Conservation (phyloP, 2,888 invertebrate genomes). For the Eupeodes latifasciatus region DNA sequence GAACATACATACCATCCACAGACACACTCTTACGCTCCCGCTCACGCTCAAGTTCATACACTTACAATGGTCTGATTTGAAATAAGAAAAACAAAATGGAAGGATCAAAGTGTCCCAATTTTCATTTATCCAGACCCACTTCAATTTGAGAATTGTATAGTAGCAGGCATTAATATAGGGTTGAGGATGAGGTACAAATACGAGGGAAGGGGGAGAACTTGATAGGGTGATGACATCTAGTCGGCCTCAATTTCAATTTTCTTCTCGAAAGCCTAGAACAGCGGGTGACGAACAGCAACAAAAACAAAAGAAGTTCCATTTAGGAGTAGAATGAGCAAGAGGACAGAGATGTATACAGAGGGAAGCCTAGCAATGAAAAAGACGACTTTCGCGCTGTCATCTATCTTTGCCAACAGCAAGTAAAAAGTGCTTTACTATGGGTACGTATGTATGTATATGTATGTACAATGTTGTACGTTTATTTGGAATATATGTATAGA, state of each 20-base stretch:
- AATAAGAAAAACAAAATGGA: conserved; percentile 47
- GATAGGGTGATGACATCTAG: conserved; percentile 75
- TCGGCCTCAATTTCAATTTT: conserved; percentile 74
- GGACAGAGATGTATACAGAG: neutral
- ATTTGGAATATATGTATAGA: neutral
- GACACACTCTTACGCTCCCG: neutral
- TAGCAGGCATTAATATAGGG: neutral
- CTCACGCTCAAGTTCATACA: conserved; percentile 1
- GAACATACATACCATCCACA: neutral
- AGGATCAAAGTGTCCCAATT: conserved; percentile 72
- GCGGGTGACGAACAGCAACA: conserved; percentile 36
- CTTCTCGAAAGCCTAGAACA: conserved; percentile 39
- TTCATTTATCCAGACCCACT: conserved; percentile 68
- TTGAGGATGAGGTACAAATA: neutral
- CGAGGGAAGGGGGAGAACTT: conserved; percentile 43
- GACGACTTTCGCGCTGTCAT: conserved; percentile 70
- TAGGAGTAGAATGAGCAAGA: neutral
- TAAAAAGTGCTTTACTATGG: neutral
- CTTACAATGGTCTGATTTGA: conserved; percentile 9
- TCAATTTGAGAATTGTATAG: conserved; percentile 43
- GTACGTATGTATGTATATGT: neutral
- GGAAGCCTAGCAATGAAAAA: conserved; percentile 44
- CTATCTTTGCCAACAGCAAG: conserved; percentile 62
- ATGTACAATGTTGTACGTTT: neutral
- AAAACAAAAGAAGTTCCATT: conserved; percentile 9